These are phyloP conservation scores for Cepaea nemoralis DNA, from an alignment of 1,140 invertebrate species.

Conservation along the genomic window DNA sequence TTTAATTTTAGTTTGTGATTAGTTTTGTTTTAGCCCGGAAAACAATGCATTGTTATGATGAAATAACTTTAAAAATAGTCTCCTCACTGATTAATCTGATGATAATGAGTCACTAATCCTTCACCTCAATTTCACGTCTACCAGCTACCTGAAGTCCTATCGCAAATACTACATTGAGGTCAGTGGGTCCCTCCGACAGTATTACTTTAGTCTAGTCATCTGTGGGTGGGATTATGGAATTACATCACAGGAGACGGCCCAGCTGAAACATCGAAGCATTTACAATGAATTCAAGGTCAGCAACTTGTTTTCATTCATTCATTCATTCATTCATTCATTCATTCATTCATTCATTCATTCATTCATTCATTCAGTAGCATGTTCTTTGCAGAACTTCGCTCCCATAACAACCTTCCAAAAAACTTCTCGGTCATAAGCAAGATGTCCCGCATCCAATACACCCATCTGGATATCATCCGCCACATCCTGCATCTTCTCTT, in stretches of 20 bases:
- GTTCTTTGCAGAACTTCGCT: too few species aligned
- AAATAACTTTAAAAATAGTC: too few species aligned
- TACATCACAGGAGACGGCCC: conserved; percentile 77
- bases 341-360: conserved; percentile 13
- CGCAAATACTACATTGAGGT: conserved; percentile 77
- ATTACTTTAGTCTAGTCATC: conserved; percentile 76
- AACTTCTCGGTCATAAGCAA: too few species aligned
- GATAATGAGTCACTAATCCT: too few species aligned
- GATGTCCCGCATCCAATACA: too few species aligned
- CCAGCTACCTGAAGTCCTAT: conserved; percentile 76
- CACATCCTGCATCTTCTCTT: too few species aligned
- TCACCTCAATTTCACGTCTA: conserved; percentile 18
- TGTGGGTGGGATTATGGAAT: conserved; percentile 84
- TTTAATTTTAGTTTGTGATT: too few species aligned
- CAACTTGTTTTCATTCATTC: conserved; percentile 4
- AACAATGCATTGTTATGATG: too few species aligned
- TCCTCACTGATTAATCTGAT: too few species aligned
- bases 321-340: conserved; percentile 26
- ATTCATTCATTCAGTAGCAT: conserved; percentile 23
- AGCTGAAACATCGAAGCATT: conserved; percentile 76
- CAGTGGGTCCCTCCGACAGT: conserved; percentile 50
- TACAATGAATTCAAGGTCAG: conserved; percentile 79
- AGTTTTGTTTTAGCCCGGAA: too few species aligned
- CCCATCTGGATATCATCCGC: too few species aligned
- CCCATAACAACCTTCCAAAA: too few species aligned